Percentiles rank a stretch among this genome's conserved stretches.
phyloP scores from a whole-genome alignment of 2,797 vertebrate species.

The Falco novaeseelandiae region DNA sequence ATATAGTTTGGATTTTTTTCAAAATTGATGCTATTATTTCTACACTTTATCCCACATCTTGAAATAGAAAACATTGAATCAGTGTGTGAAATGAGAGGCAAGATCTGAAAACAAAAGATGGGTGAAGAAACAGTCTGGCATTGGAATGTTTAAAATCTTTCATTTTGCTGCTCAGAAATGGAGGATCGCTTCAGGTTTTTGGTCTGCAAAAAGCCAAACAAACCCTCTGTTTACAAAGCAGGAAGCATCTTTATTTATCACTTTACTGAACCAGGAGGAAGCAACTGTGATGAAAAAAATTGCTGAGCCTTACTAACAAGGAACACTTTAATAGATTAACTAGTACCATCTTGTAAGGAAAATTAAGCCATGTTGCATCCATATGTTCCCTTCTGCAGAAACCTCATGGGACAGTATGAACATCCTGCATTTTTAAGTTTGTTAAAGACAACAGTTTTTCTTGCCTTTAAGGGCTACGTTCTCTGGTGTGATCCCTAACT shows the following conservation, averaged over 20 bases:
- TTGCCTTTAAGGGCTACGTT: slow-evolving; percentile 79
- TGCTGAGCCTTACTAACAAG: slow-evolving; percentile 77
- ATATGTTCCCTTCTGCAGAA: slow-evolving; percentile 75
- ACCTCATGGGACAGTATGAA: slow-evolving; percentile 70
- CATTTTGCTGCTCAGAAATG: slow-evolving; percentile 70
- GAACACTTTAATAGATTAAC: slow-evolving; percentile 69
- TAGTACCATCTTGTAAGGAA: slow-evolving; percentile 79
- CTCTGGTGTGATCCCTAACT: slow-evolving; percentile 75
- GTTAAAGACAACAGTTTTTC: slow-evolving; percentile 69
- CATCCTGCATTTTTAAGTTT: slow-evolving; percentile 75
- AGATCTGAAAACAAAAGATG: slow-evolving; percentile 54
- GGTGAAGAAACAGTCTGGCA: slow-evolving; percentile 55
- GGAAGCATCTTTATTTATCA: slow-evolving; percentile 70
- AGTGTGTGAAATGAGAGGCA: slow-evolving; percentile 47
- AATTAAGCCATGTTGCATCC: slow-evolving; percentile 83
- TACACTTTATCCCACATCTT: slow-evolving; percentile 64
- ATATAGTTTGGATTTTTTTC: slow-evolving; percentile 52
- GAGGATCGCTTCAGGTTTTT: slow-evolving; percentile 69
- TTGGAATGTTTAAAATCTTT: slow-evolving; percentile 71
- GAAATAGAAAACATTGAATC: slow-evolving; percentile 63
- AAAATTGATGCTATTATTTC: slow-evolving; percentile 65
- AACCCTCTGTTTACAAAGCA: slow-evolving; percentile 72
- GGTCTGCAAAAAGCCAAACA: slow-evolving; percentile 66
- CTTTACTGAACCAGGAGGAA: slow-evolving; percentile 77
- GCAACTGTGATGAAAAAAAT: slow-evolving; percentile 71